Evolutionary conservation across 2,888 invertebrate species (phyloP), one percentile per base, ranked within the genome.

Genomic region (Orthosia incerta): DNA sequence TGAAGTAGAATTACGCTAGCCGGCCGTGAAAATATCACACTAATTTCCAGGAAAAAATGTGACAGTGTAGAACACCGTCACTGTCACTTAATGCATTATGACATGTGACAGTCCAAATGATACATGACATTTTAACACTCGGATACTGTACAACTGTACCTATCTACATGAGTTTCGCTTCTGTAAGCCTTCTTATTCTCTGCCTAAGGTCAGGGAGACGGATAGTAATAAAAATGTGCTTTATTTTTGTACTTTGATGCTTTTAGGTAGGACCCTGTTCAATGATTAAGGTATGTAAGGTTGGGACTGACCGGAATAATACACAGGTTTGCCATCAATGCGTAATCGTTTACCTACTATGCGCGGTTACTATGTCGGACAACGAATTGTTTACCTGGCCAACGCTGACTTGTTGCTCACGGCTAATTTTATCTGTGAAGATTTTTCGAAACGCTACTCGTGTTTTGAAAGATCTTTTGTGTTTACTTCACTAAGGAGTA

Each of bases 201-300:
- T 71, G 79, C 26, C 60, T 70, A 60, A 77, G 87, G 83, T 76
- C 81, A 85, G 74, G 56, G 69, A 67, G 79, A 76, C 69, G 70
- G 71, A 60, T 65, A 68, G 71, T 68, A 74, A 84, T 79, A 81
- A 80, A 74, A 86, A 86, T 67, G 70, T 74, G 71, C 74, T 76
- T 81, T 84, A 84, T 84, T 81, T 74, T 71, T 67, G 69, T 57
- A 64, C 74, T 74, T 68, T 76, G 62, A 71, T 84, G 67, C 76
- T 82, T 80, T 76, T 72, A 80, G 60, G 64, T 60, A 72, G 68
- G 79, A 74, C 60, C 70, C 79, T 83, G 64, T 67, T 81, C 66
- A 79, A 80, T 79, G 69, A 80, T 80, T 82, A 72, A 82, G 71
- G 48, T 53, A 70, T 70, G 79, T 77, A 77, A 82, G 80, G 82